Evolutionary conservation across 35 echinoderm and acorn worm genomes (phyloP), one percentile per base, ranked within the genome.

Genomic region (Heliocidaris erythrogramma): DNA sequence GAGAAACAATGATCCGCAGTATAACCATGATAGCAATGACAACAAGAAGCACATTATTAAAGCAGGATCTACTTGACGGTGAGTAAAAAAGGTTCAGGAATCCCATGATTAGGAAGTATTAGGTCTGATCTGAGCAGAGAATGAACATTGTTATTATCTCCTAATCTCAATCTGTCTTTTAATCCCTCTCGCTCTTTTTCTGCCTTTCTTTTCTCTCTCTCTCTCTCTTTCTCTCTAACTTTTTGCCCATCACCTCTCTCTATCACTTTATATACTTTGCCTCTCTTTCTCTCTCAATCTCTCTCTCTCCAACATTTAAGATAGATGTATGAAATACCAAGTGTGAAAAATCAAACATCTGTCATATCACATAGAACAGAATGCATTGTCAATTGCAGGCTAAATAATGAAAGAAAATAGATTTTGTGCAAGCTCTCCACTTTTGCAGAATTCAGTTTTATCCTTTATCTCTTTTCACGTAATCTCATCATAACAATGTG

Each of bases 111-210:
- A 18, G 65, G 27, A n/a, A 78, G 18, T 78, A 78, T 78, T 27
- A 78, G 65, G 65, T 78, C 65, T 78, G 65, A 78, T 78, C 65
- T 78, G 65, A 78, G 65, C 65, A 78, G 65, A 78, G 8, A 78
- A n/a, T 78, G 0, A 56, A 56, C 52, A 56, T 56, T 0, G 0
- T 71, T 71, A 5, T 71, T 71, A 71, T 71, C 65, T 78, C 65
- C 27, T n/a, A 8, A 27, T n/a, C 27, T 78, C 65, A 27, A 7
- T 78, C 65, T 65, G 21, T 69, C 60, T 21, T 18, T 69, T 27
- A 27, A 21, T 42, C 35, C 35, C 35, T 42, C n/a, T 65, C 13
- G 18, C 13, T 65, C 13, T 65, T 21, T 5, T 21, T 65, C 18
- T 17, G 21, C 5, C 21, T 0, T 65, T 4, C 21, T 65, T 61